Percentiles rank a stretch among this genome's conserved stretches.
Evolutionary conservation across 2,113 vertebrate species (phyloP).

Genomic region (Coreoperca whiteheadi): DNA sequence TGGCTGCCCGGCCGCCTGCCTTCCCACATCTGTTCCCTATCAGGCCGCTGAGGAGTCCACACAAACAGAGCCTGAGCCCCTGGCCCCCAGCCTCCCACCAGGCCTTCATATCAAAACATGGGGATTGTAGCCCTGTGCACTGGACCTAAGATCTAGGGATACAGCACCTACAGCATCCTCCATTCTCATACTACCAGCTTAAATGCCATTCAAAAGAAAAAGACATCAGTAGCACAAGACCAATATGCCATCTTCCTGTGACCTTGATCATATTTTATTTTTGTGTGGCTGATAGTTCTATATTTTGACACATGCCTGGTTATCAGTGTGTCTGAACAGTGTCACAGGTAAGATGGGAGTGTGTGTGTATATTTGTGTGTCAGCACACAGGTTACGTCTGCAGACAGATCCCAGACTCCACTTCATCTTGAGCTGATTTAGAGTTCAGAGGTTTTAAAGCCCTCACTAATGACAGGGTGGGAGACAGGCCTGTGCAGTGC

Average conservation of each 20-base stretch:
- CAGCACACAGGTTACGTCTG: slow-evolving; percentile 44
- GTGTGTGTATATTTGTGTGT: slow-evolving; percentile 46
- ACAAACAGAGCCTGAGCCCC: slow-evolving; percentile 87
- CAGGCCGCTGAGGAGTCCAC: slow-evolving; percentile 84
- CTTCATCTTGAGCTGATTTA: slow-evolving; percentile 82
- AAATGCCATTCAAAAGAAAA: slow-evolving; percentile 36
- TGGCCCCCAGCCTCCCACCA: slow-evolving; percentile 70
- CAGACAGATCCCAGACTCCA: slow-evolving; percentile 73
- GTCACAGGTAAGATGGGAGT: slow-evolving; percentile 50
- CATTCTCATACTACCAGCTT: neutral
- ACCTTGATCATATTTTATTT: slow-evolving; percentile 7
- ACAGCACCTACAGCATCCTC: slow-evolving; percentile 27
- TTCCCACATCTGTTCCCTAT: slow-evolving; percentile 93
- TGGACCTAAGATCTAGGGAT: slow-evolving; percentile 45
- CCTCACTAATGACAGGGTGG: slow-evolving; percentile 78
- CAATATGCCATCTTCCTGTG: slow-evolving; percentile 21
- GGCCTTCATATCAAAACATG: slow-evolving; percentile 71
- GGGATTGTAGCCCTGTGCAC: slow-evolving; percentile 60
- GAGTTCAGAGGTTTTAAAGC: slow-evolving; percentile 79
- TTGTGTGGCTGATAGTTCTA: neutral
- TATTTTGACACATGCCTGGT: slow-evolving; percentile 26
- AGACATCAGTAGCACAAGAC: slow-evolving; percentile 23
- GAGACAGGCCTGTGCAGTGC: slow-evolving; percentile 56
- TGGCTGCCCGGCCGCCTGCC: slow-evolving; percentile 87
- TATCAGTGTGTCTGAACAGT: slow-evolving; percentile 37